These are phyloP conservation scores for Hydrochoerus hydrochaeris DNA, from an alignment of 2,113 vertebrate species.

Conservation along the genomic window DNA sequence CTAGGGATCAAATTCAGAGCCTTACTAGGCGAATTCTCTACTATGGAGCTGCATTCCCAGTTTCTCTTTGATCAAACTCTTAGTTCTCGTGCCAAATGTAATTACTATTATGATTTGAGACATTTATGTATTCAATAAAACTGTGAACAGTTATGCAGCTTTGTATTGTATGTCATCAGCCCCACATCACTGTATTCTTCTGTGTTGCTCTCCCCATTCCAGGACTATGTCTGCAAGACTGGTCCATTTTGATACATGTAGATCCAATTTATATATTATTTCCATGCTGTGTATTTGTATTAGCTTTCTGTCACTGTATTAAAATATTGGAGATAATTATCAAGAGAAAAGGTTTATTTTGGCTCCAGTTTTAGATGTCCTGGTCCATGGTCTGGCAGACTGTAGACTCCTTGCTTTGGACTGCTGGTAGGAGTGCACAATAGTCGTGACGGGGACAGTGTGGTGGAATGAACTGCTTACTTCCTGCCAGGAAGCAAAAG, in stretches of 20 bases:
- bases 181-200: background rate
- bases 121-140: background rate
- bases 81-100: background rate
- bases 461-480: background rate
- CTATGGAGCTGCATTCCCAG: background rate
- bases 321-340: background rate
- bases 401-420: background rate
- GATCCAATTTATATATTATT: background rate
- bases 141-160: background rate
- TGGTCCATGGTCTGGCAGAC: background rate
- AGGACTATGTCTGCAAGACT: background rate
- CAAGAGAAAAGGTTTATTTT: background rate
- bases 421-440: no score
- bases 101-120: background rate
- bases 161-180: background rate
- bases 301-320: background rate
- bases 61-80: background rate
- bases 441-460: no score
- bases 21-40: background rate
- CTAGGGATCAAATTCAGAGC: background rate
- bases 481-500: background rate
- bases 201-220: background rate
- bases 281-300: background rate
- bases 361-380: background rate
- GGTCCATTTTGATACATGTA: background rate